Base-by-base conservation (phyloP, 2,888 invertebrate genomes). In the Polyommatus iphigenia region DNA sequence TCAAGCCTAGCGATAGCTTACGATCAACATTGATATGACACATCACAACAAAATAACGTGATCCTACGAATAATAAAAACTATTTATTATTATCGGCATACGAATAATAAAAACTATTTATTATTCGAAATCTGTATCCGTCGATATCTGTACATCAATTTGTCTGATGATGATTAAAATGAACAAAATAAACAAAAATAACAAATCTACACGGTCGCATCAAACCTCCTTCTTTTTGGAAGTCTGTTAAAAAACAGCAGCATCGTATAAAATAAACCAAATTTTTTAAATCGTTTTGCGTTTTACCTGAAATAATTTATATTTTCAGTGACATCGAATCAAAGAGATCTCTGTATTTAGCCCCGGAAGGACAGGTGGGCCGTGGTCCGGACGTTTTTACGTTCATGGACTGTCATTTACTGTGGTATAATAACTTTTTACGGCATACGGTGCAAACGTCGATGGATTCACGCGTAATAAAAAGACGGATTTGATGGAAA, bases 341-440 rank as follows among this genome's bases (percentile, higher is more conserved):
- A 59, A 62, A 62, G 29, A 20, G 29, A 29, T 18, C 18, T 15
- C 67, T 67, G 67, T 32, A 32, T 67, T 29, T 67, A 67, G 18
- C 15, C 29, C 29, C 67, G 67, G 67, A 67, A 67, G 67, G 1
- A 62, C 29, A 67, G 67, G 62, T 67, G 62, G 62, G 24, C 62
- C 10, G 62, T 8, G 24, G 62, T 7, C 67, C 67, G 67, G 67
- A 67, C 29, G 67, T 67, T 67, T 67, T 67, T 67, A 67, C 67
- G 67, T 67, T 67, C 29, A 67, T 29, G 67, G 29, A 32, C 67
- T 29, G 29, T 15, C 29, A 18, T 67, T 67, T 29, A 32, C 67
- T 67, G 29, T 32, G 15, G 32, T 32, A 67, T 67, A 67, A 67
- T 29, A n/a, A n/a, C 29, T 67, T 62, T 67, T 67, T 67, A 67